These are phyloP conservation scores for Beroe forskalii DNA, from an alignment of 37 sponge, comb jelly and placozoan species.

Conservation along the genomic window DNA sequence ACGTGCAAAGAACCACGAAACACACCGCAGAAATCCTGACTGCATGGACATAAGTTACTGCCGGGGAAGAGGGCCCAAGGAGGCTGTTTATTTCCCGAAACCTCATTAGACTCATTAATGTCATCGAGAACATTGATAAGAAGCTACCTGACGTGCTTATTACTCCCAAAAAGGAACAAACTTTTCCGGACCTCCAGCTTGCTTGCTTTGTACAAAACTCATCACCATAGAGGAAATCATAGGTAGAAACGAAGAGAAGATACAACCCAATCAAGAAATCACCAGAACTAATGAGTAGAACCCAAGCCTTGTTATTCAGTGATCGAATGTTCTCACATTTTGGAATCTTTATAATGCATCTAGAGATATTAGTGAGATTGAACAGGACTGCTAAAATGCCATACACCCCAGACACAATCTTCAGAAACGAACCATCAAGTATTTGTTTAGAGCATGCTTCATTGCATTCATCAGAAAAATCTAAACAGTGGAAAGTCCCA, in stretches of 20 bases:
- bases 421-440: background rate
- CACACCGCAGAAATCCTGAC: background rate
- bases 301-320: background rate
- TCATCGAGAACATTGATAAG: background rate
- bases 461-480: slow-evolving; percentile 16
- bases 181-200: background rate
- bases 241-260: background rate
- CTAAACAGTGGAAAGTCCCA: background rate
- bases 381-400: background rate
- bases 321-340: background rate
- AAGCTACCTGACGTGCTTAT: background rate
- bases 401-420: background rate
- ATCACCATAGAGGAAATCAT: background rate
- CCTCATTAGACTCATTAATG: background rate
- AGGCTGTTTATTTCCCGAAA: background rate
- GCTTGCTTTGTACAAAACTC: background rate
- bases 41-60: background rate
- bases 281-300: background rate
- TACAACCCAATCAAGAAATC: background rate
- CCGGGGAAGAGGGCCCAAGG: background rate
- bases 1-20: background rate
- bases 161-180: slow-evolving; percentile 1
- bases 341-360: background rate
- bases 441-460: background rate
- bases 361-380: background rate